Conservation (phyloP, 2,113 vertebrate species). For the Pterocles gutturalis region DNA sequence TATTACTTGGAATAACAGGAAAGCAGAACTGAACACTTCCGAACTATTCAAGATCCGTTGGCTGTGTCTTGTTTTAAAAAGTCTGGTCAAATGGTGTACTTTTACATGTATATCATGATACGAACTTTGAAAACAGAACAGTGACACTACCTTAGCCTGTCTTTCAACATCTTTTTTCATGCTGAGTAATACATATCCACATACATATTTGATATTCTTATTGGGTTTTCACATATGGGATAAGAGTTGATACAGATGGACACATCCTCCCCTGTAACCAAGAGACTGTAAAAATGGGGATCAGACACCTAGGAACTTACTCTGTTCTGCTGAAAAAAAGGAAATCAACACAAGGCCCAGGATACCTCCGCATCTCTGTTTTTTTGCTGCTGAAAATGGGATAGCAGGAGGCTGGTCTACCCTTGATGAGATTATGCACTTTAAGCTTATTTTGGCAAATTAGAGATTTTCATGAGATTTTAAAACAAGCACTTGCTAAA, state of each 20-base stretch:
- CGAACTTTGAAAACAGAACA: not conserved
- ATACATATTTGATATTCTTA: not conserved
- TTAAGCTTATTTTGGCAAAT: not conserved
- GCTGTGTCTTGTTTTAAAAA: not conserved
- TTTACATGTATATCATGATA: accelerated
- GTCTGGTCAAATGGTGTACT: not conserved
- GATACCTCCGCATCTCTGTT: not conserved
- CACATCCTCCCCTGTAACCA: not conserved
- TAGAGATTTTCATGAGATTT: not conserved
- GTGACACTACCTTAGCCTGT: not conserved
- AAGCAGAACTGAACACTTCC: not conserved
- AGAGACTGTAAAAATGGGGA: not conserved
- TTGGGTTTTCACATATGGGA: not conserved
- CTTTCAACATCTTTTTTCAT: not conserved
- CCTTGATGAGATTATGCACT: accelerated
- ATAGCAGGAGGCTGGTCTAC: not conserved
- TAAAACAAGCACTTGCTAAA: not conserved
- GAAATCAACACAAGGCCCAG: not conserved
- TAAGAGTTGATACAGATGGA: not conserved
- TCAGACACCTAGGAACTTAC: not conserved
- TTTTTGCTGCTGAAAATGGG: not conserved
- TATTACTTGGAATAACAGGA: not conserved
- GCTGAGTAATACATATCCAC: not conserved
- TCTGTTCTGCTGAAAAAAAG: not conserved
- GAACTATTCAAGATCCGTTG: not conserved